Percentiles rank a stretch among this genome's conserved stretches.
phyloP scores from a whole-genome alignment of 2,113 vertebrate species.

The Rhodinocichla rosea region DNA sequence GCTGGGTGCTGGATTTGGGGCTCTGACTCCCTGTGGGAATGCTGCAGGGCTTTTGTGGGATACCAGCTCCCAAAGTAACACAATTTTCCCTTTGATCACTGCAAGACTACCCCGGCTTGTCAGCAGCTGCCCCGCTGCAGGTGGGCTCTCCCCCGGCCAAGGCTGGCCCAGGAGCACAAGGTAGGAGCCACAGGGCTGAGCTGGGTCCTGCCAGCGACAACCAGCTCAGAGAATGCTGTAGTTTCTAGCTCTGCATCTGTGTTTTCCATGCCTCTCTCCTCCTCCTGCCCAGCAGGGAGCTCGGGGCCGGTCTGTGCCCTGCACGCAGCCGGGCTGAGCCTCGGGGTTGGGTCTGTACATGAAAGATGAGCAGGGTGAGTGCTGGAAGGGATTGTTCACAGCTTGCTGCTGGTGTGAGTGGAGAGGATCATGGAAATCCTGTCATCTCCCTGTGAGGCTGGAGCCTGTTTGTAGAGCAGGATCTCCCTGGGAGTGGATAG shows the following conservation, averaged over 20 bases:
- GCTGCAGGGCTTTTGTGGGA: not conserved
- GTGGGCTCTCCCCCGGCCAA: slow-evolving; percentile 1
- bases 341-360: not conserved
- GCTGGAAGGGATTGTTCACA: not conserved
- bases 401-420: not conserved
- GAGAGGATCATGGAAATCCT: slow-evolving; percentile 37
- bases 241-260: not conserved
- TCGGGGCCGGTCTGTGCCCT: not conserved
- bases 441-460: not conserved
- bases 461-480: not conserved
- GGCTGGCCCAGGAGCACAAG: slow-evolving; percentile 52
- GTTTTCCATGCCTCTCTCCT: slow-evolving; percentile 34
- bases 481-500: not conserved
- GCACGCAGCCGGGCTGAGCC: not conserved
- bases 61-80: not conserved
- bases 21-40: not conserved
- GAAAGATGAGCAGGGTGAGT: not conserved
- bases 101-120: slow-evolving; percentile 51
- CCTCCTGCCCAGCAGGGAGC: not conserved
- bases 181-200: slow-evolving; percentile 33
- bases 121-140: slow-evolving; percentile 24
- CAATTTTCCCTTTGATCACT: slow-evolving; percentile 26
- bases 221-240: rapidly evolving
- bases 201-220: not conserved
- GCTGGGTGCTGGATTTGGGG: not conserved